Percentiles rank a stretch among this genome's conserved stretches.
These are phyloP conservation scores for Eulemur mongoz DNA, from an alignment of 2,797 vertebrate genomes.

Conservation along the genomic window DNA sequence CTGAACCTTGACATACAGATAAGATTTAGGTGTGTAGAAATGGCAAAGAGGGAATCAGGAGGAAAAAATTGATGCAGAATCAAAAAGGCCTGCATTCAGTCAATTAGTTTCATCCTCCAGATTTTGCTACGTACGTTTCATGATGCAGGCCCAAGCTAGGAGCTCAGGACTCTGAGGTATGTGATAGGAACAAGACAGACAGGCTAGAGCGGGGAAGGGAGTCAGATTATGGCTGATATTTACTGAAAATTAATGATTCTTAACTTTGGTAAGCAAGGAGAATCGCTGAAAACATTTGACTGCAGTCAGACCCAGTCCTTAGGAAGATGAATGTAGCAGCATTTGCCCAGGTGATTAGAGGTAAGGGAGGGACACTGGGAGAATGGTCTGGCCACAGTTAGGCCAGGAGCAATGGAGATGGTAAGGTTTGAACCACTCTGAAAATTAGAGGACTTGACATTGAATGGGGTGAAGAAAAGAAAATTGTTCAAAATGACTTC, in stretches of 20 bases:
- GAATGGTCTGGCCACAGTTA: neutral
- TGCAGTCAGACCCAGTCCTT: neutral
- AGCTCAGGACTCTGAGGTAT: neutral
- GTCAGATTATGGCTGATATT: neutral
- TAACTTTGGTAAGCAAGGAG: neutral
- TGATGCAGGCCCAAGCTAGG: neutral
- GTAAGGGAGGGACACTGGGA: neutral
- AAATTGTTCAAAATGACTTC: neutral
- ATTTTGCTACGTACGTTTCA: neutral
- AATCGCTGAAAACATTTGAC: neutral
- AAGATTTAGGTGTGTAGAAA: neutral
- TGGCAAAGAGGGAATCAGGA: neutral
- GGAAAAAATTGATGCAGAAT: neutral
- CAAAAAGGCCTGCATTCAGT: neutral
- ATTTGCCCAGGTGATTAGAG: neutral
- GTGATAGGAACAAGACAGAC: neutral
- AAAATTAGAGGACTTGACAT: constrained; percentile 10
- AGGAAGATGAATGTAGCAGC: neutral
- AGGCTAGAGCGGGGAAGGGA: neutral
- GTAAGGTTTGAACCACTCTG: neutral
- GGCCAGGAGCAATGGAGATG: neutral
- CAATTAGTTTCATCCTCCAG: neutral
- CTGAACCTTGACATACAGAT: neutral
- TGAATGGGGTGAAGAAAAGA: neutral
- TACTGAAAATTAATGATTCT: neutral